Percentiles rank a stretch among this genome's conserved stretches.
Conservation (phyloP, 2,888 invertebrate species). For the Physocephala rufipes region DNA sequence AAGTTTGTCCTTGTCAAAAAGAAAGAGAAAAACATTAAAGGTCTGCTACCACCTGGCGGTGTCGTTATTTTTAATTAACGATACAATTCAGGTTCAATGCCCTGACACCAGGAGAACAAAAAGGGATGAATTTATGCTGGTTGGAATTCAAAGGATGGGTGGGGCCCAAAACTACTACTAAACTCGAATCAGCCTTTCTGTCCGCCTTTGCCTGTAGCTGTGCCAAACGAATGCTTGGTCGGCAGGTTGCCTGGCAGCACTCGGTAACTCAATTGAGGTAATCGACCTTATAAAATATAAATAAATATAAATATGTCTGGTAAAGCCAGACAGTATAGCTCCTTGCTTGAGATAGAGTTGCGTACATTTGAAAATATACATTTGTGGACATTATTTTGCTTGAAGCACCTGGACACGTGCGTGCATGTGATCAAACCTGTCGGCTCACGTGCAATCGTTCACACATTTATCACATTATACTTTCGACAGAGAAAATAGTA, state of each 20-base stretch:
- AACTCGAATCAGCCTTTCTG: not conserved
- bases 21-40: too few species aligned
- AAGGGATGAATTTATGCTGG: not conserved
- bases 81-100: constrained; percentile 37
- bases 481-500: constrained; percentile 29
- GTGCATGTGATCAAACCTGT: too few species aligned
- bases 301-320: too few species aligned
- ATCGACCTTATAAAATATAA: constrained; percentile 38
- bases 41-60: constrained; percentile 21
- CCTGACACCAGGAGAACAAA: not conserved
- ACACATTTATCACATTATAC: constrained; percentile 53
- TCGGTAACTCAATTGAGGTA: constrained; percentile 18
- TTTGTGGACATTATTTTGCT: too few species aligned
- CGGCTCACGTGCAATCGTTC: constrained; percentile 23
- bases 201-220: not conserved
- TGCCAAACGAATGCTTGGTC: constrained; percentile 1
- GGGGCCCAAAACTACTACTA: not conserved
- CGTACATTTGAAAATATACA: not conserved
- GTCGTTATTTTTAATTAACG: constrained; percentile 36
- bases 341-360: constrained; percentile 4
- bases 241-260: constrained; percentile 1
- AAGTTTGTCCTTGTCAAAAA: too few species aligned
- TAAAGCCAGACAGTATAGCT: constrained; percentile 25
- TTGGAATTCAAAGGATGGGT: not conserved
- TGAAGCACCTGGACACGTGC: not conserved